Conservation (phyloP, 1,140 invertebrate genomes). For the Elymnias hypermnestra region DNA sequence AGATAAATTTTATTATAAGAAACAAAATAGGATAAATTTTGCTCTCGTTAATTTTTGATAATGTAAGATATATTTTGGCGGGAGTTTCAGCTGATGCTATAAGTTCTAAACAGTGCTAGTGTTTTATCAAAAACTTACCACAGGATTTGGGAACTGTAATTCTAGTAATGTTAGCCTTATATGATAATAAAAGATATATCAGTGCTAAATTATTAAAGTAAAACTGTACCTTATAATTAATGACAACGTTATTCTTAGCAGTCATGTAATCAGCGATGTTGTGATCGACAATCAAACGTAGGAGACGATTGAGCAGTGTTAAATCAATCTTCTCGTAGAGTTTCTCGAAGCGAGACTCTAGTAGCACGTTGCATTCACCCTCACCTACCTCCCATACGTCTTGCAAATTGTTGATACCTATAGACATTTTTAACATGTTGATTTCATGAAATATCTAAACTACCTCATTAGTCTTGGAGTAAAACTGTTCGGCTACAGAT, state of each 20-base stretch:
- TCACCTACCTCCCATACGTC: slow-evolving; percentile 99
- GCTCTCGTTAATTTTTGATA: too few relatives aligned
- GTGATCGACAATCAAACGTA: slow-evolving; percentile 98
- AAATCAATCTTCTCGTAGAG: slow-evolving; percentile 99
- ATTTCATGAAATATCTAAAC: background rate
- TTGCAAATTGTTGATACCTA: slow-evolving; percentile 96
- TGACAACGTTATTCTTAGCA: slow-evolving; percentile 99
- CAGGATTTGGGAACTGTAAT: too few relatives aligned
- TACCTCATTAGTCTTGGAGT: background rate
- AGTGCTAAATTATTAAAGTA: too few relatives aligned
- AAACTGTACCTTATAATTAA: slow-evolving; percentile 93
- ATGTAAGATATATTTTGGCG: too few relatives aligned
- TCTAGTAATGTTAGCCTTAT: too few relatives aligned
- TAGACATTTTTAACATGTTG: background rate
- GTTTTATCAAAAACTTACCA: too few relatives aligned
- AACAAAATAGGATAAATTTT: too few relatives aligned
- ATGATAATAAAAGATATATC: too few relatives aligned
- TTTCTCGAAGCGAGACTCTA: slow-evolving; percentile 99
- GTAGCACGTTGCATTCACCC: slow-evolving; percentile 98
- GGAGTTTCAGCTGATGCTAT: too few relatives aligned
- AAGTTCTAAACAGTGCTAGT: too few relatives aligned
- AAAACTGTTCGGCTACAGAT: too few relatives aligned
- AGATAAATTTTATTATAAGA: too few relatives aligned
- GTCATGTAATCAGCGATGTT: slow-evolving; percentile 99
- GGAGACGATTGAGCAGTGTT: slow-evolving; percentile 95